Evolutionary conservation across 2,113 vertebrate genomes (phyloP).

Genomic region (Phylloscopus trochiloides): DNA sequence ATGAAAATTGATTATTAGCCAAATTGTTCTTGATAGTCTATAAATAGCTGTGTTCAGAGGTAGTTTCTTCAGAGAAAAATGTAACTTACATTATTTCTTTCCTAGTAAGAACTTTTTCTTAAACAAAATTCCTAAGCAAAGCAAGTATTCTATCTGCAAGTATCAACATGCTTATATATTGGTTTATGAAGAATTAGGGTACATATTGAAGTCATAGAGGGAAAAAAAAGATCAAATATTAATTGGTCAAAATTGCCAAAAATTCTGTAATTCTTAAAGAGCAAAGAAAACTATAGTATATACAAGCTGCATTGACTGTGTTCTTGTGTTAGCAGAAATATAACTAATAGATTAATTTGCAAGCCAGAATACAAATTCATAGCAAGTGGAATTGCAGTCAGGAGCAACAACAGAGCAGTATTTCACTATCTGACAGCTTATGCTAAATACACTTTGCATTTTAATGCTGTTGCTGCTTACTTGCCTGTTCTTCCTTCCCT

Average conservation of each 20-base stretch:
- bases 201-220: not conserved
- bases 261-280: not conserved
- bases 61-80: not conserved
- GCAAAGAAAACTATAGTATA: not conserved
- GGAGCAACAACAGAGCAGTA: not conserved
- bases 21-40: not conserved
- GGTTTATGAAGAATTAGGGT: not conserved
- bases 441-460: constrained; percentile 14
- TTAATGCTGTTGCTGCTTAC: not conserved
- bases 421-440: constrained; percentile 21
- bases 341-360: not conserved
- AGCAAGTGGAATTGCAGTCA: not conserved
- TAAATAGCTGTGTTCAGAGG: not conserved
- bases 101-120: not conserved
- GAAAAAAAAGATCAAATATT: not conserved
- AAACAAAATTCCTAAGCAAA: not conserved
- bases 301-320: not conserved
- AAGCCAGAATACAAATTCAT: constrained; percentile 7
- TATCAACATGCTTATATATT: not conserved
- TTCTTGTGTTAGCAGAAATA: not conserved
- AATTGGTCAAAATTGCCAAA: not conserved
- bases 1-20: not conserved
- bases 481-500: not conserved
- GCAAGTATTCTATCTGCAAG: not conserved
- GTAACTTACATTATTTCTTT: not conserved